Base-by-base conservation (phyloP, 2,888 invertebrate species). In the Philaethria dido region DNA sequence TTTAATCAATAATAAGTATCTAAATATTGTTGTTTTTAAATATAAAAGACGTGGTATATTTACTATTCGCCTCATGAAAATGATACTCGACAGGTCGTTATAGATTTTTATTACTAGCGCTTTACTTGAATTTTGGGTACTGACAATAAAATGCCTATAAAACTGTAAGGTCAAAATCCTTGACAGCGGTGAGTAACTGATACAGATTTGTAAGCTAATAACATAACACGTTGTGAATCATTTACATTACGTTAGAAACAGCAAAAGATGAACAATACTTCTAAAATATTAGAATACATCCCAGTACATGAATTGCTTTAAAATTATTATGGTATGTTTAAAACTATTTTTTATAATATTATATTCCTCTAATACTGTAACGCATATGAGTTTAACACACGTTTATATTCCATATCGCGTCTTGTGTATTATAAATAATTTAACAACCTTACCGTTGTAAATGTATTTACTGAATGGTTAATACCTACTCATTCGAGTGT, bases 91-190 rank as follows among this genome's bases (percentile, higher is more conserved):
- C 70, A 68, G 64, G 67, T 73, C 75, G 71, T 78, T 74, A 76
- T 73, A 75, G 73, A 65, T 4, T 73, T 86, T 86, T 87, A 87
- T 81, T 72, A 77, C 74, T 73, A 73, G 69, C 76, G 78, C 76
- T 71, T 65, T 67, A 64, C 72, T 69, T 69, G 70, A 71, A 64
- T 64, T 72, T 74, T 73, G 71, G 73, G 77, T 73, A 75, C 74
- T 75, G 69, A 59, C 74, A 78, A 82, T 79, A 82, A 85, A 84
- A 79, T 73, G 66, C 74, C 77, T 74, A 82, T 85, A 83, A 86
- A 86, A 79, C 59, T 25, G 75, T 81, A 85, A 87, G 88, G 87
- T 86, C 84, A 84, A 82, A 77, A 81, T 79, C 78, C 83, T 80
- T 69, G 68, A 69, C 74, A 13, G 52, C 52, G 74, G 76, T 78